A percentile compares a stretch with the other conserved stretches of the same genome.
phyloP scores from a whole-genome alignment of 2,888 invertebrate species.

The Horisme vitalbata region DNA sequence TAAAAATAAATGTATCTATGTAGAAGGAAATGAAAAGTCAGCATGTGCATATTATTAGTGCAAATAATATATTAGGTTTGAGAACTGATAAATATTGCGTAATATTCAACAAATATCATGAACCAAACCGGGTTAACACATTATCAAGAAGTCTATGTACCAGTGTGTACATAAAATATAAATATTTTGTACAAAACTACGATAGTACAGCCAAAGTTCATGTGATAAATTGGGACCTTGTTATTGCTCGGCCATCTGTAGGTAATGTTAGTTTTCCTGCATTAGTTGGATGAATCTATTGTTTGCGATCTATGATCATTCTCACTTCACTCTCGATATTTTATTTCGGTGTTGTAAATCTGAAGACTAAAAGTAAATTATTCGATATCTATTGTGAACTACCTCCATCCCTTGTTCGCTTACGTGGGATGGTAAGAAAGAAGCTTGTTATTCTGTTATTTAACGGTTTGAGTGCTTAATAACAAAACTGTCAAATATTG shows the following conservation, averaged over 20 bases:
- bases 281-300: slow-evolving; percentile 10
- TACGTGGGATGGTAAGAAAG: no score
- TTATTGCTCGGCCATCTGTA: slow-evolving; percentile 51
- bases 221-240: slow-evolving; percentile 52
- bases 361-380: no score
- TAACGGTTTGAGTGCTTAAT: no score
- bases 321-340: no score
- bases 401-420: no score
- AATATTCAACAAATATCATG: slow-evolving; percentile 36
- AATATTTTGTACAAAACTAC: slow-evolving; percentile 61
- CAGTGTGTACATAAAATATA: slow-evolving; percentile 41
- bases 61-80: slow-evolving; percentile 15
- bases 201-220: slow-evolving; percentile 70
- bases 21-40: no score
- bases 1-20: no score
- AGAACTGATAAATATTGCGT: slow-evolving; percentile 43
- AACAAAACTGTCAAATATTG: no score
- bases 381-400: no score
- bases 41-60: slow-evolving; percentile 6
- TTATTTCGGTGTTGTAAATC: slow-evolving; percentile 5
- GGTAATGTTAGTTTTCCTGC: slow-evolving; percentile 23
- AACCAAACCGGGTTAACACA: slow-evolving; percentile 49
- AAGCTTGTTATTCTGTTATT: no score
- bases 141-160: slow-evolving; percentile 44
- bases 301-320: slow-evolving; percentile 9